Base-by-base conservation (phyloP, 2,113 vertebrate species). In the Trogon surrucura region DNA sequence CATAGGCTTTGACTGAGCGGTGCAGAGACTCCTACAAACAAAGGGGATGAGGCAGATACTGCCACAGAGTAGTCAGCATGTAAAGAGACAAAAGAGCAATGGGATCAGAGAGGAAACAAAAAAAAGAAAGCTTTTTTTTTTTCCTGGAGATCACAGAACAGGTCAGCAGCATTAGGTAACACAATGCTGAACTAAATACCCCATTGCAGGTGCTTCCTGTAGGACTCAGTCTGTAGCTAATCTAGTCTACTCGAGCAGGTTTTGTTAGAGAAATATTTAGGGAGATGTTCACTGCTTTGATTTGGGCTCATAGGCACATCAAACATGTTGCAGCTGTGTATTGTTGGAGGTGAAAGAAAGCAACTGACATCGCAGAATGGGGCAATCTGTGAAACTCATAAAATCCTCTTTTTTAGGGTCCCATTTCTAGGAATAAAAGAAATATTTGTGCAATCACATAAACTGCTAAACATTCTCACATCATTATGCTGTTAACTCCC, bases 401-500 rank as follows among this genome's bases (percentile, higher is more conserved):
- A 94, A 82, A 15, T 10, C 11, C 5, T 25, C 77, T 74, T 85
- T 47, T 47, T 90, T 60, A 17, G 16, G 29, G 41, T 86, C 27
- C 36, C 19, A 67, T 91, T 91, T 90, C 69, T 91, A 91, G 80
- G 51, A 96, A 92, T 70, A 88, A 95, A 85, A 95, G 34, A 84
- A 90, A 71, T 69, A 74, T 81, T 94, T 88, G 48, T 93, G 73
- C 62, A 88, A 73, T 70, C 20, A 3, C 58, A 71, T 54, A 34
- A 88, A 90, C 80, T 83, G 25, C 71, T 93, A 69, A 96, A 84
- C 9, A 25, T 92, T 90, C 56, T 92, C 0, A 0, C 30, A 34
- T 50, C 1, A 0, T 86, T 88, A 60, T 22, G 53, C 64, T 80
- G 51, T 84, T 88, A 91, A 91, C 60, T 96, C 67, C 81, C 87